Percentiles rank a stretch among this genome's conserved stretches.
phyloP scores from a whole-genome alignment of 2,797 vertebrate species.

The Falco novaeseelandiae region DNA sequence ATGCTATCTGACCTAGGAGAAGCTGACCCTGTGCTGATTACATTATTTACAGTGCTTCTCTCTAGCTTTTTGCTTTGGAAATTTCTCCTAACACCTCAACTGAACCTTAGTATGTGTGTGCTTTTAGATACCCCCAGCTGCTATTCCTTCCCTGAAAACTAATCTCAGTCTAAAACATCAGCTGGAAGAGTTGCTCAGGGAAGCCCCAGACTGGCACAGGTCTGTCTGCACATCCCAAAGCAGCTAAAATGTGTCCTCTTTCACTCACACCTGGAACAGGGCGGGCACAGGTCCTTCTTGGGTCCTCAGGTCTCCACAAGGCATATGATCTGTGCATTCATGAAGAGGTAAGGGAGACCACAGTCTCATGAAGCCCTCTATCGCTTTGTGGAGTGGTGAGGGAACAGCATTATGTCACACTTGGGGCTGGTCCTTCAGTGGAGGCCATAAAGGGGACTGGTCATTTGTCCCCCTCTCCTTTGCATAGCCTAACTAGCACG shows the following conservation, averaged over 20 bases:
- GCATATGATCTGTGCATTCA: not conserved
- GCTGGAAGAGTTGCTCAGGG: not conserved
- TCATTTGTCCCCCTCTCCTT: not conserved
- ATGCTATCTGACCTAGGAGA: not conserved
- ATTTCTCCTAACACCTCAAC: not conserved
- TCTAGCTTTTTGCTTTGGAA: not conserved
- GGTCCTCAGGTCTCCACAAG: not conserved
- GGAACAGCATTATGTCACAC: not conserved
- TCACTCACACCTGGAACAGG: not conserved
- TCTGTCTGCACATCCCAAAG: not conserved
- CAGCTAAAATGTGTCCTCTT: not conserved
- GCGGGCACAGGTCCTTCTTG: not conserved
- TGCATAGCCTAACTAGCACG: not conserved
- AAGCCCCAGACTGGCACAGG: not conserved
- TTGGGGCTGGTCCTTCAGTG: not conserved
- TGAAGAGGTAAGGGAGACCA: not conserved
- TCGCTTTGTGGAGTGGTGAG: not conserved
- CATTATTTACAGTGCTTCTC: not conserved
- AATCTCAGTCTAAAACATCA: not conserved
- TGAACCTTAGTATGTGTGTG: not conserved
- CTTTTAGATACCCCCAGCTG: not conserved
- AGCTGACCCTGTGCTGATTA: not conserved
- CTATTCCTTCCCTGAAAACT: not conserved
- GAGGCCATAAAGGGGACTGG: accelerated
- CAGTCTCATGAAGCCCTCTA: not conserved